Base-by-base conservation (phyloP, 1,140 invertebrate genomes). In the Drosophila dunni region DNA sequence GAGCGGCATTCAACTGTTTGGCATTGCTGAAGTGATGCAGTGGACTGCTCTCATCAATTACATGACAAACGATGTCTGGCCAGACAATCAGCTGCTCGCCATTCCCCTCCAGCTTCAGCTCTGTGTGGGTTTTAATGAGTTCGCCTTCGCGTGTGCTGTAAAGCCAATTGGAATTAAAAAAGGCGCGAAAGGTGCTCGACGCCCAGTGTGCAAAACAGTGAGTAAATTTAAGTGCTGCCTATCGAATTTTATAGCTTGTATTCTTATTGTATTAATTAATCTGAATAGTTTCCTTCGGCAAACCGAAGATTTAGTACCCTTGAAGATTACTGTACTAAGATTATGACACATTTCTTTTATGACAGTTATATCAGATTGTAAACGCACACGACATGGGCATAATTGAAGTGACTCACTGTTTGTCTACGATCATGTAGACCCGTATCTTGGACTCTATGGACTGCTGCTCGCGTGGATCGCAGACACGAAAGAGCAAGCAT, bases 31-130 rank as follows among this genome's bases (percentile, higher is more conserved):
- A 92, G 45, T 93, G 93, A 64, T 93, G 93, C 5, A 95, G 91
- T 1, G 95, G 95, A 75, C 94, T 95, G 2, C 90, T 75, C 7
- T 92, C 73, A 73, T 94, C 94, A 46, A 95, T 95, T n/a, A 93
- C 92, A 91, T 95, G 95, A 17, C 94, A 93, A 1, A 95, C 93
- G 1, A 94, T 94, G 36, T 95, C 93, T 0, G 95, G 95, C 95
- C 95, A 95, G 7, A 95, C 91, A 1, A 96, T 92, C 38, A 95
- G 92, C 40, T 93, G 93, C 46, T 86, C 75, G 0, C 91, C 91
- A 63, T 90, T 81, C 15, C 85, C 83, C 61, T 92, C 91, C 42
- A 92, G 61, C 69, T 92, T 91, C 13, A 91, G 76, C 62, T 92
- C 83, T n/a, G 78, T 81, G 53, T 88, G 85, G 7, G 86, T 78